Conservation (phyloP, 2,113 vertebrate species). For the Rhea americana region DNA sequence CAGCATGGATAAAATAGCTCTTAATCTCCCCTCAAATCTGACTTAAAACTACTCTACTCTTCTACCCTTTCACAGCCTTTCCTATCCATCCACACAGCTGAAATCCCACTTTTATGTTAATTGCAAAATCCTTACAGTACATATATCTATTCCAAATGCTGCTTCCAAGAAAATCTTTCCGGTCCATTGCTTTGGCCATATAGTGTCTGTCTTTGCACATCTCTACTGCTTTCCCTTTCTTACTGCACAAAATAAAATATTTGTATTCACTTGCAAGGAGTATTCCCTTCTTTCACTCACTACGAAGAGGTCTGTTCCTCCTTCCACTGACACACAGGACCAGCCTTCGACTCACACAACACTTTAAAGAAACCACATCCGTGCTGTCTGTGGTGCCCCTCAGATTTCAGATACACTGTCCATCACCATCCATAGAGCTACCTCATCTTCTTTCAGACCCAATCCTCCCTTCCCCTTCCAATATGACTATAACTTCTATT, state of each 20-base stretch:
- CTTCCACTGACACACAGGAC: background rate
- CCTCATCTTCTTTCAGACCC: background rate
- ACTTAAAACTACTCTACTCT: background rate
- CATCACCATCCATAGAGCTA: background rate
- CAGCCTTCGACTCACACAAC: background rate
- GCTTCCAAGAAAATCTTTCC: background rate
- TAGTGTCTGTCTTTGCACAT: background rate
- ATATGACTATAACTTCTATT: background rate
- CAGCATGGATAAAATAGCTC: background rate
- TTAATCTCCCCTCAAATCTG: background rate
- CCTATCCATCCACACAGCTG: background rate
- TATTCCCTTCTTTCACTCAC: background rate
- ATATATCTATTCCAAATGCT: background rate
- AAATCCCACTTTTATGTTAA: background rate
- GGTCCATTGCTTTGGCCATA: background rate
- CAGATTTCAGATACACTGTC: background rate
- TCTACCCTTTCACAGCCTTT: background rate
- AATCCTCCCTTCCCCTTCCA: background rate
- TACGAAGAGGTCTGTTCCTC: background rate
- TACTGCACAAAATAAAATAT: background rate
- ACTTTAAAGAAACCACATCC: background rate
- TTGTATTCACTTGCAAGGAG: background rate
- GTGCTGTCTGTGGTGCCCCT: background rate
- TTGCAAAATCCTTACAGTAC: background rate
- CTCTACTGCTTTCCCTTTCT: background rate